Evolutionary conservation across 2,888 invertebrate genomes (phyloP).

Genomic region (Ernsta delagoae): DNA sequence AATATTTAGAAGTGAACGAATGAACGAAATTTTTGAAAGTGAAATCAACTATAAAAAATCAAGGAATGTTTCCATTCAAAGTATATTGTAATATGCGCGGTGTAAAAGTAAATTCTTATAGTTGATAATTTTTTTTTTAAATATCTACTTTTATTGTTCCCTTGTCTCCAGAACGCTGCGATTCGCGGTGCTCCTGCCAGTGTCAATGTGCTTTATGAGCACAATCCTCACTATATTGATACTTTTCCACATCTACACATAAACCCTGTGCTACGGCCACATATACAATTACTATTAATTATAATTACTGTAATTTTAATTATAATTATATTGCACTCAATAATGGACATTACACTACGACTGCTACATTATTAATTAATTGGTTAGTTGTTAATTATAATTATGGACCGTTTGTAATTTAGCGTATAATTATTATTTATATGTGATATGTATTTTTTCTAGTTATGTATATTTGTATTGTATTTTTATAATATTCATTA

Average conservation of each 20-base stretch:
- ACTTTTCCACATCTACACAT: conserved; percentile 87
- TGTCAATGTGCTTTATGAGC: conserved; percentile 90
- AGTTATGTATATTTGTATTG: neutral
- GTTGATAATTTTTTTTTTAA: too few relatives aligned
- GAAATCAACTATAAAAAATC: too few relatives aligned
- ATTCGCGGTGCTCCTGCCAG: conserved; percentile 89
- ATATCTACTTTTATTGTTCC: too few relatives aligned
- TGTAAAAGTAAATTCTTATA: too few relatives aligned
- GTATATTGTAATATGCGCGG: too few relatives aligned
- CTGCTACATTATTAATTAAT: neutral
- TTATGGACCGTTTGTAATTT: neutral
- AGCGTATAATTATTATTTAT: neutral
- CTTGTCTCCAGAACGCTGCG: conserved; percentile 84
- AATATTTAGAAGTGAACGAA: too few relatives aligned
- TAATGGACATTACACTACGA: conserved; percentile 24
- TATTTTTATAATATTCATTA: neutral
- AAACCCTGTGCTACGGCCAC: conserved; percentile 44
- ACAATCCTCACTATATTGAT: conserved; percentile 90
- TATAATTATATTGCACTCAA: conserved; percentile 30
- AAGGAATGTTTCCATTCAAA: too few relatives aligned
- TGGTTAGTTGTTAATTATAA: neutral
- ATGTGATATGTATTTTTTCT: neutral
- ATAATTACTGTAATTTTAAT: conserved; percentile 27
- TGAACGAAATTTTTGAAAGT: too few relatives aligned
- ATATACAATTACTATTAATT: conserved; percentile 26